These are phyloP conservation scores for Empis stercorea DNA, from an alignment of 2,888 invertebrate species.

Conservation along the genomic window DNA sequence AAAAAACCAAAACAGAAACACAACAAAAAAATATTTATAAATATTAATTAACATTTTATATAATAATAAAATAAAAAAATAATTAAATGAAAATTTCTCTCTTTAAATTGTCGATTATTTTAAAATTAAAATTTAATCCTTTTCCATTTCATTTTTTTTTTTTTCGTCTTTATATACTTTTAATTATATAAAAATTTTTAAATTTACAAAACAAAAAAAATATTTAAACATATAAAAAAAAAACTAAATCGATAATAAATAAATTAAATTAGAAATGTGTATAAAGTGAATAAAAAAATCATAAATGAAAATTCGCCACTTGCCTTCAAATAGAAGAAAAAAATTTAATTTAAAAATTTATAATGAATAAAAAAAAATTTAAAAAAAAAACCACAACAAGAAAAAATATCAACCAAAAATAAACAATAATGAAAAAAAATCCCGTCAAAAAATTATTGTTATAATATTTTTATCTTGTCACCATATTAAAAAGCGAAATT, in stretches of 20 bases:
- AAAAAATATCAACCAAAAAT: neutral
- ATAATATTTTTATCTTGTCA: too few relatives aligned
- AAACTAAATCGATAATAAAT: neutral
- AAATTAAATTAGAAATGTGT: neutral
- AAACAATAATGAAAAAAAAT: neutral
- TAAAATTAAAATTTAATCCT: too few relatives aligned
- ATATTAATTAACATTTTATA: too few relatives aligned
- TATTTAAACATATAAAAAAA: neutral
- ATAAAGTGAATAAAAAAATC: neutral
- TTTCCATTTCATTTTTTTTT: too few relatives aligned
- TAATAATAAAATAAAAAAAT: too few relatives aligned
- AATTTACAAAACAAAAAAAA: neutral
- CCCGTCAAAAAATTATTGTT: too few relatives aligned
- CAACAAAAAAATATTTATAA: neutral
- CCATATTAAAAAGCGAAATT: too few relatives aligned
- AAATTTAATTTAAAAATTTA: too few relatives aligned
- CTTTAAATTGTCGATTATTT: too few relatives aligned
- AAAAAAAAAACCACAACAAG: neutral
- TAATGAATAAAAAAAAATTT: neutral
- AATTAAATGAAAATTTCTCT: too few relatives aligned
- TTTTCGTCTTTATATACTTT: neutral
- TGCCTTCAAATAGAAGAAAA: constrained; percentile 38
- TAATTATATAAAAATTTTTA: too few relatives aligned
- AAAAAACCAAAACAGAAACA: neutral
- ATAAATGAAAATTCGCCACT: constrained; percentile 32